Base-by-base conservation (phyloP, 64 coral and sea anemone species). In the Actinia tenebrosa region DNA sequence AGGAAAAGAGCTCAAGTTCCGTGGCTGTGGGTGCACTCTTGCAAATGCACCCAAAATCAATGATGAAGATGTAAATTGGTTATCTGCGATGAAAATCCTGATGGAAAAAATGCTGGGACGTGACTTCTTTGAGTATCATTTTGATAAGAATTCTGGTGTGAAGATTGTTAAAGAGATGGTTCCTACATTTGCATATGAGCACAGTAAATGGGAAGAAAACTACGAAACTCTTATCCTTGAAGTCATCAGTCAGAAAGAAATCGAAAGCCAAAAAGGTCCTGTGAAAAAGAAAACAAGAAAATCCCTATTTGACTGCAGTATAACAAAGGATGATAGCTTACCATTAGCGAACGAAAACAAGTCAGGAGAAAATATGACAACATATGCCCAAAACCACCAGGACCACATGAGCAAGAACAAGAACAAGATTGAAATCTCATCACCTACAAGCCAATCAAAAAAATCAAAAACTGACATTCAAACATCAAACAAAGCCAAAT, bases 71-170 rank as follows among this genome's bases (percentile, higher is more conserved):
- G 87, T 72, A 63, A 82, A 20, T 1, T 86, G 91, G 87, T 50
- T 93, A 53, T 16, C 61, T 13, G 72, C 43, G 16, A 60, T 93
- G 20, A 18, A 62, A 23, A 66, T 85, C 52, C 71, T 93, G 13
- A 89, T 93, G 22, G 45, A 88, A 59, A 77, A 85, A 27, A 78
- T 88, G 63, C 88, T 92, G 84, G 91, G 91, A 50, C 19, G 79
- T 20, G 79, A 81, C 44, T 81, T 50, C 44, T 23, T 81, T 47
- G 79, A 81, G 43, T 81, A 81, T 50, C 4, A 81, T 53, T 81
- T 79, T 79, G 77, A 53, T 50, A 81, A 81, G 69, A 27, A 75
- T 75, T 81, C 17, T 53, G 79, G 79, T 14, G 43, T 81, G 44
- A 81, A 81, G 14, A 53, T 81, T 22, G 50, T 22, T 20, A 45